Evolutionary conservation across 2,888 invertebrate species (phyloP), one percentile per base, ranked within the genome.

Genomic region (Epicampocera succincta): DNA sequence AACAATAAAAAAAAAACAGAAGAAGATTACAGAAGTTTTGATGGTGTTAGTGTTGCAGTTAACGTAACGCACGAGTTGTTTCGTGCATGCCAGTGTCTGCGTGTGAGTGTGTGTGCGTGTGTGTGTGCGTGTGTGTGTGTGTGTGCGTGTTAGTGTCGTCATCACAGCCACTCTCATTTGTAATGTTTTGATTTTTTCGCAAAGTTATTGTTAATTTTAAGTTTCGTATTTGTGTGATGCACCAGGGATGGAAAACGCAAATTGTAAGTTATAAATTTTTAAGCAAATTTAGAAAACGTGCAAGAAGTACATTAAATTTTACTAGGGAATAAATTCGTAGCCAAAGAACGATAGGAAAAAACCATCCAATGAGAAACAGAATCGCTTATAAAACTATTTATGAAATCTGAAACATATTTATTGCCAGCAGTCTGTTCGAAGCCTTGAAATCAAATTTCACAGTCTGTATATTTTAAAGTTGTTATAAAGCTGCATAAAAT

Each of bases 181-280:
- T 60, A 44, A 48, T 72, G 66, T 76, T 72, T 81, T 68, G 81
- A 81, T 77, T 76, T 77, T 68, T 81, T 81, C 50, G 46, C 77
- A 76, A 81, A 76, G 58, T 76, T 73, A 72, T 58, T 38, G 48
- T 54, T 60, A 21, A 13, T 69, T 68, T 54, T 65, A 9, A 21
- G 9, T 66, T n/a, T 38, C n/a, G 13, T 52, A 12, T 76, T 68
- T 33, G 12, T 65, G n/a, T 50, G 17, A 1, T 17, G n/a, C 5
- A 1, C 4, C 46, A 50, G 71, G 50, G 12, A 25, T 50, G 58
- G 46, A 21, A 15, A 11, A 61, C 6, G 3, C 12, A 5, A 6
- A 46, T 46, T 15, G 3, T 1, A 21, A 13, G 9, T 56, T n/a
- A n/a, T n/a, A 29, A 15, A 11, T 12, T 19, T 4, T 4, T 12